These are phyloP conservation scores for Hoplias malabaricus DNA, from an alignment of 2,113 vertebrate genomes.

Conservation along the genomic window DNA sequence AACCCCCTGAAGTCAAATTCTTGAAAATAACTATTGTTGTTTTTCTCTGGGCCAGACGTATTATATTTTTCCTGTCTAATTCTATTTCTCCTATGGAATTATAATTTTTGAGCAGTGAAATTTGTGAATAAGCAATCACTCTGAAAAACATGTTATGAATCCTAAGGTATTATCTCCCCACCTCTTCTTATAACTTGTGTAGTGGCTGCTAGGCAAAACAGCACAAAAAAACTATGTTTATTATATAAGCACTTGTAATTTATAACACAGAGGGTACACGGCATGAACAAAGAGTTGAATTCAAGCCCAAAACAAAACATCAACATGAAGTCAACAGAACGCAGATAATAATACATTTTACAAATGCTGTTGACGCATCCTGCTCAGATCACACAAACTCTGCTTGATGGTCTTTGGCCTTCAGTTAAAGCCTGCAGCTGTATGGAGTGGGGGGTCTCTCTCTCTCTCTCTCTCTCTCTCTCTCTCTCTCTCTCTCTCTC, in stretches of 20 bases:
- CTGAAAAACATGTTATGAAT: not conserved
- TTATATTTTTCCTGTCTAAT: too few relatives aligned
- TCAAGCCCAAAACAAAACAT: not conserved
- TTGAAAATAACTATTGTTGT: too few relatives aligned
- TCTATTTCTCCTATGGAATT: too few relatives aligned
- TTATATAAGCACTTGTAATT: constrained; percentile 1
- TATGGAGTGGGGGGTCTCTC: not conserved
- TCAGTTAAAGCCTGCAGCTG: constrained; percentile 53
- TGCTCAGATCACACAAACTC: constrained; percentile 23
- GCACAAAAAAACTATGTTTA: not conserved
- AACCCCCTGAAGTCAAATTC: too few relatives aligned
- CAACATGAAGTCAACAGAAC: constrained; percentile 22
- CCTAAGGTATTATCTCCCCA: not conserved
- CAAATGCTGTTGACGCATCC: constrained; percentile 30
- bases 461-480: not conserved
- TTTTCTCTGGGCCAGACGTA: too few relatives aligned
- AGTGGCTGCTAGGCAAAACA: constrained; percentile 1
- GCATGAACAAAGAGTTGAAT: constrained; percentile 1
- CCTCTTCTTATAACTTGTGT: not conserved
- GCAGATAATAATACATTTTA: constrained; percentile 27
- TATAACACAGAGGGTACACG: not conserved
- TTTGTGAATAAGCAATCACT: not conserved
- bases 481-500: constrained; percentile 13
- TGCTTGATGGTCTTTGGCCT: constrained; percentile 15
- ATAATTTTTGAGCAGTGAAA: too few relatives aligned